A percentile compares a stretch with the other conserved stretches of the same genome.
Evolutionary conservation across 2,797 vertebrate genomes (phyloP).

Genomic region (Serranus cabrilla): DNA sequence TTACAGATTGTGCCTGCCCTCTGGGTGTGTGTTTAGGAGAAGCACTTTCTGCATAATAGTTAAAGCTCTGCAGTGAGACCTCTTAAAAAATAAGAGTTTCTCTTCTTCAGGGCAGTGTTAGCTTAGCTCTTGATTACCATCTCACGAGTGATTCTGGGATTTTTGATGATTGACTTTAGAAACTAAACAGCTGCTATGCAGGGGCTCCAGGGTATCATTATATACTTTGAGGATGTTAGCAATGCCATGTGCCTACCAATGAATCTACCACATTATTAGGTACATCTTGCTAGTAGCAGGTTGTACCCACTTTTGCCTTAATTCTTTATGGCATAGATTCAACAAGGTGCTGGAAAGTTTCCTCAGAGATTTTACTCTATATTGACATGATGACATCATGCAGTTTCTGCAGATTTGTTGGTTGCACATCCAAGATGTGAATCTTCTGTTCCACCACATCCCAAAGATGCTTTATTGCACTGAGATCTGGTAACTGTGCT

Average conservation of each 20-base stretch:
- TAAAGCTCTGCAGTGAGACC: neutral
- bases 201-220: neutral
- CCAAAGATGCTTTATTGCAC: no score
- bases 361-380: no score
- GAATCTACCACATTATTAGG: neutral
- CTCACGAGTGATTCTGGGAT: neutral
- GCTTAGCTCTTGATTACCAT: neutral
- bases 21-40: neutral
- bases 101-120: neutral
- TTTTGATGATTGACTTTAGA: neutral
- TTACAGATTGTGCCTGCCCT: slow-evolving; percentile 2
- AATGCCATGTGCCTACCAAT: neutral
- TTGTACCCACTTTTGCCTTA: no score
- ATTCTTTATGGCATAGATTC: no score
- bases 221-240: neutral
- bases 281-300: no score
- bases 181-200: neutral
- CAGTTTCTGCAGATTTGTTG: no score
- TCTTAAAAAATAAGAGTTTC: neutral
- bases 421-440: no score
- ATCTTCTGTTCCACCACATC: no score
- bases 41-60: neutral
- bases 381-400: no score
- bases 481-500: no score
- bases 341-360: no score